Conservation (phyloP, 2,888 invertebrate species). For the Formica aserva region DNA sequence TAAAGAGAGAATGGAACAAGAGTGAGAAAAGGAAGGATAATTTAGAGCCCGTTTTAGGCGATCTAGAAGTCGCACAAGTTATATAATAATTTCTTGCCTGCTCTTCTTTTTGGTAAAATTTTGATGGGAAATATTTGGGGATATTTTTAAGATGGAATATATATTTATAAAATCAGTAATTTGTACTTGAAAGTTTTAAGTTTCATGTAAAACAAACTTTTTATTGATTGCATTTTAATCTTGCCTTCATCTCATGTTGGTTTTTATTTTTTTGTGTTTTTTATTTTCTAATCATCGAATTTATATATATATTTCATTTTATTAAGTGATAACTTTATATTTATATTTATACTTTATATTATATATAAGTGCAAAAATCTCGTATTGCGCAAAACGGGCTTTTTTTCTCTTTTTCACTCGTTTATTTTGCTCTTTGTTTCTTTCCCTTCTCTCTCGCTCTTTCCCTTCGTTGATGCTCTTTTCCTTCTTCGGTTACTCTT, state of each 20-base stretch:
- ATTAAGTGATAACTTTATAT: not conserved
- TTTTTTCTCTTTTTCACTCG: not conserved
- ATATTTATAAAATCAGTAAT: not conserved
- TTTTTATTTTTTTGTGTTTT: not conserved
- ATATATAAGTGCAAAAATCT: not conserved
- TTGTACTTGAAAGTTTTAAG: not conserved
- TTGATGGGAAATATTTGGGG: not conserved
- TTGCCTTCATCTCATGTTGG: not conserved
- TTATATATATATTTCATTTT: not conserved
- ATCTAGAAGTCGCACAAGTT: not conserved
- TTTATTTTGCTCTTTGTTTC: conserved; percentile 20
- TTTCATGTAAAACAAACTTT: not conserved
- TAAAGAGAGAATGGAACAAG: not conserved
- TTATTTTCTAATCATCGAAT: not conserved
- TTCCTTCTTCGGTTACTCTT: conserved; percentile 46
- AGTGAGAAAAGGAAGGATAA: not conserved
- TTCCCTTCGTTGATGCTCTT: conserved; percentile 10
- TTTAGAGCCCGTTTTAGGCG: not conserved
- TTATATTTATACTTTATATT: not conserved
- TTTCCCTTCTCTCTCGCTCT: conserved; percentile 7
- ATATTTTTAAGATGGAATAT: not conserved
- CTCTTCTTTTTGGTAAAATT: not conserved
- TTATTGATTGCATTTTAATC: not conserved
- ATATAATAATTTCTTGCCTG: not conserved
- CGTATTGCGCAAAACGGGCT: not conserved